phyloP scores from a whole-genome alignment of 2,888 invertebrate genomes.

The Lymantria dispar region DNA sequence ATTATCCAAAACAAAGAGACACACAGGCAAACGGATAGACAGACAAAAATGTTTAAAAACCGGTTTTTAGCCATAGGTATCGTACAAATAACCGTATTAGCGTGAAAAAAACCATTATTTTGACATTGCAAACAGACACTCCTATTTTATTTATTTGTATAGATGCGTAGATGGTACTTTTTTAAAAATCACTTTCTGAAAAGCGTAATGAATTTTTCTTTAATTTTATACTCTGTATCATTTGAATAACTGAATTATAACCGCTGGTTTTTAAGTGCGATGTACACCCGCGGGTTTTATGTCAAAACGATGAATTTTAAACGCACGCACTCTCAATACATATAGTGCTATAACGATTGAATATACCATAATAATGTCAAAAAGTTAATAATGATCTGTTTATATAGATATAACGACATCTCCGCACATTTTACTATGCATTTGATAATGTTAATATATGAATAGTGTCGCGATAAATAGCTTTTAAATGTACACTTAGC shows the following conservation, averaged over 20 bases:
- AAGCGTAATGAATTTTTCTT: conserved; percentile 7
- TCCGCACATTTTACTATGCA: conserved; percentile 4
- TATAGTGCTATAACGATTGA: conserved; percentile 11
- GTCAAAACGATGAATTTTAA: conserved; percentile 32
- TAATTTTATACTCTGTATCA: conserved; percentile 11
- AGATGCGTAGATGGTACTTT: conserved; percentile 1
- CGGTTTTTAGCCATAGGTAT: too few species aligned
- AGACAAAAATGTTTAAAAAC: too few species aligned
- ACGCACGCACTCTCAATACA: background rate
- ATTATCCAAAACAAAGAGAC: too few species aligned
- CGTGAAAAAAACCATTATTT: too few species aligned
- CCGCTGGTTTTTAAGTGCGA: conserved; percentile 16
- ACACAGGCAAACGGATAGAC: too few species aligned
- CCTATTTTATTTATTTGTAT: too few species aligned
- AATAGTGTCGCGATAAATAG: background rate
- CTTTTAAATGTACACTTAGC: background rate
- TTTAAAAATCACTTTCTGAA: background rate
- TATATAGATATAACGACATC: conserved; percentile 21
- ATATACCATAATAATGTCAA: conserved; percentile 31
- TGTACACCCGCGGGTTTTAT: conserved; percentile 21
- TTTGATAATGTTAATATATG: background rate
- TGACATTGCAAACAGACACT: too few species aligned
- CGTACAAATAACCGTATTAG: too few species aligned
- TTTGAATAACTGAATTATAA: conserved; percentile 35
- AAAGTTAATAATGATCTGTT: conserved; percentile 25